Percentiles rank a stretch among this genome's conserved stretches.
phyloP scores from a whole-genome alignment of 2,888 invertebrate species.

The Yponomeuta evonymella region DNA sequence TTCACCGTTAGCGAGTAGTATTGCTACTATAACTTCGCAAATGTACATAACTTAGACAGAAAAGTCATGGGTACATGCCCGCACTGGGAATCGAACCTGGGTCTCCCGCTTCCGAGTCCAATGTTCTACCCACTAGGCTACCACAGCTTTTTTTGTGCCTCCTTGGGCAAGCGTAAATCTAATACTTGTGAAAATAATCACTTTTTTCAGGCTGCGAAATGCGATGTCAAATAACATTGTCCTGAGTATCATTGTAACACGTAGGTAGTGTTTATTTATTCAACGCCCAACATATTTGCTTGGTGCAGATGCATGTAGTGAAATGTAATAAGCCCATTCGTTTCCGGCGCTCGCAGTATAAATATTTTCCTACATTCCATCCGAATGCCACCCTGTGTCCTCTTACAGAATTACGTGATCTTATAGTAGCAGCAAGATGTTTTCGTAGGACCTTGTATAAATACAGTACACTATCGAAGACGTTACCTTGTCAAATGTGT shows the following conservation, averaged over 20 bases:
- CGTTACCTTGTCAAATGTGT: background rate
- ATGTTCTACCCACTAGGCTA: too few species aligned
- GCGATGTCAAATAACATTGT: too few species aligned
- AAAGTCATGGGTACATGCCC: too few species aligned
- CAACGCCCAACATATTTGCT: background rate
- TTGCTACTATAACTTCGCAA: too few species aligned
- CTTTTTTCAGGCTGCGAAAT: too few species aligned
- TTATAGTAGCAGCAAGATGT: conserved; percentile 19
- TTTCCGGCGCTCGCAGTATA: background rate
- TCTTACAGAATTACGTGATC: conserved; percentile 20
- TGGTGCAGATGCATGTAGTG: background rate
- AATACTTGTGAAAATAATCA: too few species aligned
- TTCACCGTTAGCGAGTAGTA: too few species aligned
- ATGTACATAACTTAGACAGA: too few species aligned
- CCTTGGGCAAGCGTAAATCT: too few species aligned
- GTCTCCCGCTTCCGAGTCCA: too few species aligned
- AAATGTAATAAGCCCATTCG: conserved; percentile 8
- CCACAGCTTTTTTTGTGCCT: too few species aligned
- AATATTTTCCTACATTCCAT: conserved; percentile 14
- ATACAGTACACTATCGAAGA: background rate
- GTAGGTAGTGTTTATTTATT: background rate
- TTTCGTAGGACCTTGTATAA: conserved; percentile 25
- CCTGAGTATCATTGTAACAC: background rate
- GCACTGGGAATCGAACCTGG: too few species aligned
- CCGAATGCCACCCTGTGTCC: conserved; percentile 16